Conservation (phyloP, 2,888 invertebrate genomes). For the Coelogynopora nodosa region DNA sequence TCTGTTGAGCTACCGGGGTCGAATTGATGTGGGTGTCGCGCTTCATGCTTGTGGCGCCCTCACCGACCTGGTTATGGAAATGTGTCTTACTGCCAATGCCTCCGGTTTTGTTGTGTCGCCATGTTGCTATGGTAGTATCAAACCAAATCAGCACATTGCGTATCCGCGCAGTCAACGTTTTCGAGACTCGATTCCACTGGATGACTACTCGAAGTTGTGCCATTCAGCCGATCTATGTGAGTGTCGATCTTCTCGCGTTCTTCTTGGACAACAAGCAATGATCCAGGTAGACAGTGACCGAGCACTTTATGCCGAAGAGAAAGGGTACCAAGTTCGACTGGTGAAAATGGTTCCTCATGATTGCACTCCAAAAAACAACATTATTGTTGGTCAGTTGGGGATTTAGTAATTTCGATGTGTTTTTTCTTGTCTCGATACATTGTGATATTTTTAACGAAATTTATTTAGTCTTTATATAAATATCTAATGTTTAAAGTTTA, state of each 20-base stretch:
- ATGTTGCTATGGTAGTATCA: slow-evolving; percentile 86
- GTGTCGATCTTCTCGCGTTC: not conserved
- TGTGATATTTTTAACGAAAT: too few relatives aligned
- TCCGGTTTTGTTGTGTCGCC: slow-evolving; percentile 79
- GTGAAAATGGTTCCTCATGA: slow-evolving; percentile 74
- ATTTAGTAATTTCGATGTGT: too few relatives aligned
- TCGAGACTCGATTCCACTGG: slow-evolving; percentile 37
- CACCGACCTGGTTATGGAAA: slow-evolving; percentile 81
- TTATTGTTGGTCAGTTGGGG: slow-evolving; percentile 75
- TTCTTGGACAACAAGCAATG: slow-evolving; percentile 78
- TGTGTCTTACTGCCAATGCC: slow-evolving; percentile 73
- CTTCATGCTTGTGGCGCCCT: slow-evolving; percentile 91
- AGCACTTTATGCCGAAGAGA: slow-evolving; percentile 71
- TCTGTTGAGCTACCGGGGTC: slow-evolving; percentile 77
- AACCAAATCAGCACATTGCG: slow-evolving; percentile 72
- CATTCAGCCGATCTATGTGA: slow-evolving; percentile 38
- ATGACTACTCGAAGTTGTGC: slow-evolving; percentile 47
- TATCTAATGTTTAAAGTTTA: too few relatives aligned
- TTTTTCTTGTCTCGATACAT: too few relatives aligned
- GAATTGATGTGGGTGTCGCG: slow-evolving; percentile 78
- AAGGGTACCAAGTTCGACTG: slow-evolving; percentile 73
- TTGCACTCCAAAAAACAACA: slow-evolving; percentile 87
- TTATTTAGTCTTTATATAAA: too few relatives aligned
- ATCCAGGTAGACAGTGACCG: slow-evolving; percentile 81
- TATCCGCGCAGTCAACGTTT: slow-evolving; percentile 74